A percentile compares a stretch with the other conserved stretches of the same genome.
Conservation (phyloP, 92 coral and sea anemone species). For the Zoanthus sansibaricus region DNA sequence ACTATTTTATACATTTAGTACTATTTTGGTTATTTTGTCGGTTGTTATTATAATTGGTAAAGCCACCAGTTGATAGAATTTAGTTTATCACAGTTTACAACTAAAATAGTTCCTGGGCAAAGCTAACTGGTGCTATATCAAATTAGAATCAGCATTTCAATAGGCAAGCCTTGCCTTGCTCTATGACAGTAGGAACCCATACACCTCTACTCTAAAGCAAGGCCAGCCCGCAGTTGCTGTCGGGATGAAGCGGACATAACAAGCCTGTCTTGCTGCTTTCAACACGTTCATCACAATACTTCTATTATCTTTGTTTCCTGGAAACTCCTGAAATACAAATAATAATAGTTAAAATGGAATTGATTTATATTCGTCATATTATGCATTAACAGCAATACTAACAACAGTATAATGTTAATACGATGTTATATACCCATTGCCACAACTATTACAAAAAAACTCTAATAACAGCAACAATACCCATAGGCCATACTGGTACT, state of each 20-base stretch:
- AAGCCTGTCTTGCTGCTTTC: background rate
- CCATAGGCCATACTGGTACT: background rate
- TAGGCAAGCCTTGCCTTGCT: too few species aligned
- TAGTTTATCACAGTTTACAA: too few species aligned
- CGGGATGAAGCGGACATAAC: slow-evolving; percentile 50
- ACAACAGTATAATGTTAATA: background rate
- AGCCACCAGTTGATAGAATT: too few species aligned
- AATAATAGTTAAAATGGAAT: background rate
- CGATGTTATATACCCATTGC: background rate
- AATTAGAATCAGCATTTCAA: too few species aligned
- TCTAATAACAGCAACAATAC: background rate
- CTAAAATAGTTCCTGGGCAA: too few species aligned
- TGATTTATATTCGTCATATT: background rate
- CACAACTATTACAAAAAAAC: background rate
- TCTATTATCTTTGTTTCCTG: slow-evolving; percentile 29
- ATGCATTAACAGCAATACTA: background rate
- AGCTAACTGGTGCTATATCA: too few species aligned
- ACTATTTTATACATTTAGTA: background rate
- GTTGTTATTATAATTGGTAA: background rate
- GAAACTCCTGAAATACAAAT: slow-evolving; percentile 14
- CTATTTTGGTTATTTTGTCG: slow-evolving; percentile 6
- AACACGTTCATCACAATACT: slow-evolving; percentile 34
- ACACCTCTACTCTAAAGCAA: background rate
- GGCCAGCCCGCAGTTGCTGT: background rate
- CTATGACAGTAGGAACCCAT: too few species aligned